Conservation (phyloP, 2,888 invertebrate species). For the Nephrotoma guestfalica region DNA sequence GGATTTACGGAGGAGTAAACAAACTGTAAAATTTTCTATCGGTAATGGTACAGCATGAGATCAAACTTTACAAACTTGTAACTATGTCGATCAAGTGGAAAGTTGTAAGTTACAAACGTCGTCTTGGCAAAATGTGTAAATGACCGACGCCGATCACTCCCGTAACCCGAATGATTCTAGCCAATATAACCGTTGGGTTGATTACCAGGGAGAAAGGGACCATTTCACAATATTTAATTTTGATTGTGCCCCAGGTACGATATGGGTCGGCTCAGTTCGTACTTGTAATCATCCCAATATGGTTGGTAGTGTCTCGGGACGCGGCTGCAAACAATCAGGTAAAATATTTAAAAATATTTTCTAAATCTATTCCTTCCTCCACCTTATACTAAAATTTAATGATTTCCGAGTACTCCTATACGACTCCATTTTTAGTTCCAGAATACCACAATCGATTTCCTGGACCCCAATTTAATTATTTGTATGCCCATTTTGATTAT, state of each 20-base stretch:
- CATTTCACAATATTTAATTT: conserved; percentile 48
- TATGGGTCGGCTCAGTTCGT: conserved; percentile 51
- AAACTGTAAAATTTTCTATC: conserved; percentile 43
- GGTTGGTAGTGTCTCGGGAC: conserved; percentile 39
- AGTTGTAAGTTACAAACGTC: conserved; percentile 15
- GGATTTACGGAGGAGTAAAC: conserved; percentile 33
- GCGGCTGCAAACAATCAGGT: conserved; percentile 19
- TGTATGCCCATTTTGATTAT: background rate
- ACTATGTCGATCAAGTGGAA: conserved; percentile 28
- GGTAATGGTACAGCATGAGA: conserved; percentile 44
- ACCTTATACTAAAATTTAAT: background rate
- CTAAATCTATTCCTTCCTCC: background rate
- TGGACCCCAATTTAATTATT: too few species aligned
- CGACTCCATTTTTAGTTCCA: background rate
- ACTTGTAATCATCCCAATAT: conserved; percentile 53
- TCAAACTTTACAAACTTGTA: conserved; percentile 38
- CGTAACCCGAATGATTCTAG: conserved; percentile 35
- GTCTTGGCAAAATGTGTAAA: background rate
- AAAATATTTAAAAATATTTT: background rate
- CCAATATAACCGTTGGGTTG: conserved; percentile 43
- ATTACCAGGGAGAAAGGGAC: conserved; percentile 36
- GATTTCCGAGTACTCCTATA: background rate
- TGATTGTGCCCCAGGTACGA: conserved; percentile 52
- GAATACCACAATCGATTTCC: background rate
- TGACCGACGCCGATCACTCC: conserved; percentile 28